A percentile compares a stretch with the other conserved stretches of the same genome.
phyloP scores from a whole-genome alignment of 2,113 vertebrate species.

The Perccottus glenii region DNA sequence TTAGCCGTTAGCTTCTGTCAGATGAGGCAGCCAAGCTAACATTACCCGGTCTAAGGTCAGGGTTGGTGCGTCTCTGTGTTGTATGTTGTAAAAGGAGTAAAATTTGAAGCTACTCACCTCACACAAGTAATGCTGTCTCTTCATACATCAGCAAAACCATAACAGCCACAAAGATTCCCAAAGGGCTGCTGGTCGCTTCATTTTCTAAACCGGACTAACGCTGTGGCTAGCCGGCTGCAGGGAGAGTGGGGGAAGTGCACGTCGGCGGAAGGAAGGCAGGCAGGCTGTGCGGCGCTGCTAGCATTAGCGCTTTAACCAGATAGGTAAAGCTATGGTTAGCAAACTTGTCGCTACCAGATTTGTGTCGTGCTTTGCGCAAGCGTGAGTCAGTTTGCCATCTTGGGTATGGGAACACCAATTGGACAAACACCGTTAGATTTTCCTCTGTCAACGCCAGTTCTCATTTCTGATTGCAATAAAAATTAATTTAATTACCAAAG shows the following conservation, averaged over 20 bases:
- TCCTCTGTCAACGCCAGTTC: no score
- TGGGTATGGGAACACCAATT: not conserved
- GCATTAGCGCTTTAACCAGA: constrained; percentile 56
- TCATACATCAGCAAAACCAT: constrained; percentile 79
- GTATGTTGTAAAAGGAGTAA: constrained; percentile 28
- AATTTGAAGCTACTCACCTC: constrained; percentile 72
- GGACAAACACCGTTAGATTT: not conserved
- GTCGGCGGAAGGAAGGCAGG: constrained; percentile 71
- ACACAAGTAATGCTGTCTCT: constrained; percentile 68
- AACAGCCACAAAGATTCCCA: constrained; percentile 69
- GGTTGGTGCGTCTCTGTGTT: constrained; percentile 47
- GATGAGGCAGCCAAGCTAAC: constrained; percentile 54
- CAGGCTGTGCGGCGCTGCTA: constrained; percentile 61
- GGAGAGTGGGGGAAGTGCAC: constrained; percentile 80
- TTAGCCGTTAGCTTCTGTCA: not conserved
- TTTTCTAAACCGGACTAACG: constrained; percentile 78
- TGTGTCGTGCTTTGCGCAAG: constrained; percentile 1
- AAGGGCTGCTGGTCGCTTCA: constrained; percentile 75
- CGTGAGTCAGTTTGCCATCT: not conserved
- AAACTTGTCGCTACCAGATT: constrained; percentile 12
- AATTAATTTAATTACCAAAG: not conserved
- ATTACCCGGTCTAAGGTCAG: constrained; percentile 77
- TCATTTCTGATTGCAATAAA: not conserved
- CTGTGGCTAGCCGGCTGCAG: constrained; percentile 75
- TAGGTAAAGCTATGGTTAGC: constrained; percentile 40